A percentile compares a stretch with the other conserved stretches of the same genome.
Evolutionary conservation across 2,888 invertebrate species (phyloP).

Genomic region (Nomada hirtipes): DNA sequence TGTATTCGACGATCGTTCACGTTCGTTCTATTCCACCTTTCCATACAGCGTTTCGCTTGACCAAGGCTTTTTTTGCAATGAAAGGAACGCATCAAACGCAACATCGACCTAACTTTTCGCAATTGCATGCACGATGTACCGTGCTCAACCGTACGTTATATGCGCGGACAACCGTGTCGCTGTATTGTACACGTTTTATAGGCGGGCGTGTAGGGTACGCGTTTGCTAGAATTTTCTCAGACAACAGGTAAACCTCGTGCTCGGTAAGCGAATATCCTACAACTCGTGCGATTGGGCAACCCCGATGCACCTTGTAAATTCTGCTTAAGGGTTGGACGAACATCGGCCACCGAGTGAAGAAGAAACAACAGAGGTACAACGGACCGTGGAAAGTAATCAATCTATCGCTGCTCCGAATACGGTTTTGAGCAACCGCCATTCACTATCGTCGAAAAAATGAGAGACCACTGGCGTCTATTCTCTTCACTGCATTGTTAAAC

Average conservation of each 20-base stretch:
- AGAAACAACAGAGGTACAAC: slow-evolving; percentile 2
- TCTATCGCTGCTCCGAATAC: slow-evolving; percentile 13
- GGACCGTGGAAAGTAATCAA: slow-evolving; percentile 36
- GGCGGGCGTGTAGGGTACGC: neutral
- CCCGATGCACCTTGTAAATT: slow-evolving; percentile 53
- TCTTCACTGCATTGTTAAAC: neutral
- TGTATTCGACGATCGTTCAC: too few species aligned
- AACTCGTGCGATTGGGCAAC: slow-evolving; percentile 53
- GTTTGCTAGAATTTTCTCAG: slow-evolving; percentile 36
- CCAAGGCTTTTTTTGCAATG: slow-evolving; percentile 3
- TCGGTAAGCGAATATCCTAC: slow-evolving; percentile 49
- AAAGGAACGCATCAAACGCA: slow-evolving; percentile 28
- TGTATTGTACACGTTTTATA: neutral
- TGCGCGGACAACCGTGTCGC: slow-evolving; percentile 27
- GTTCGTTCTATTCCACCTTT: too few species aligned
- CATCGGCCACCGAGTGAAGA: slow-evolving; percentile 1
- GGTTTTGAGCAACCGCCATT: slow-evolving; percentile 18
- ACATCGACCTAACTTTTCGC: slow-evolving; percentile 14
- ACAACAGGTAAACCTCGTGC: slow-evolving; percentile 43
- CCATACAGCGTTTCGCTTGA: neutral
- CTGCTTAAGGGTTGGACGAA: slow-evolving; percentile 42
- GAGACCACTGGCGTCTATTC: slow-evolving; percentile 12
- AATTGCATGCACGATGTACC: slow-evolving; percentile 10
- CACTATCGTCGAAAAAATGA: slow-evolving; percentile 3
- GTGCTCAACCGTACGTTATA: slow-evolving; percentile 24